Evolutionary conservation across 1,140 invertebrate species (phyloP).

Genomic region (Saccostrea cuccullata): DNA sequence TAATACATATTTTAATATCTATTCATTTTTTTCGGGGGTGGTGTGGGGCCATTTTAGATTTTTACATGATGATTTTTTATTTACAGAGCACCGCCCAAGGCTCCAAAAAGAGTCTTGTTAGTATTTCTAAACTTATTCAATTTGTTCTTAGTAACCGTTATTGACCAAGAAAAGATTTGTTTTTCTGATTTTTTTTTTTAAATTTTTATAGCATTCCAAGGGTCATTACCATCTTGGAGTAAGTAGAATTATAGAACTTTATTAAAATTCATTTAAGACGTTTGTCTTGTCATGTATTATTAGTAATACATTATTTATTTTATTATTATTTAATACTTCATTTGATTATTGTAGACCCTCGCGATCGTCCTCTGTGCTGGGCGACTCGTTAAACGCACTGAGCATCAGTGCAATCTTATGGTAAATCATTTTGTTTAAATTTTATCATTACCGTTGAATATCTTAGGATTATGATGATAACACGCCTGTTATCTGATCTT

Average conservation of each 20-base stretch:
- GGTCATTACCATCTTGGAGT: background rate
- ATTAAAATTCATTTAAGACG: background rate
- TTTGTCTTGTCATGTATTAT: no score
- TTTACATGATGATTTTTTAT: background rate
- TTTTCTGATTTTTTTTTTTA: background rate
- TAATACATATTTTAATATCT: no score
- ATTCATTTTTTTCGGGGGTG: no score
- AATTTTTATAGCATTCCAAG: background rate
- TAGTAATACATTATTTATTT: background rate
- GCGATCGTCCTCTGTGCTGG: background rate
- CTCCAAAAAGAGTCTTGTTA: background rate
- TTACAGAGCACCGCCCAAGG: background rate
- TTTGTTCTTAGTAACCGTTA: background rate
- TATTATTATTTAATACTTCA: background rate
- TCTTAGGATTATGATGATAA: no score
- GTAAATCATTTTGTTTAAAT: background rate
- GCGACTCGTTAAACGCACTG: background rate
- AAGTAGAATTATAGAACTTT: background rate
- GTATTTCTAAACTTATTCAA: background rate
- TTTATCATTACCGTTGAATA: background rate
- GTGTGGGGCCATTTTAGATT: no score
- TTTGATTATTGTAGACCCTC: background rate
- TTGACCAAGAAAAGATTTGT: background rate
- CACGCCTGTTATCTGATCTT: no score
- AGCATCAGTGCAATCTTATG: background rate